Percentiles rank a stretch among this genome's conserved stretches.
Conservation (phyloP, 2,113 vertebrate species). For the Eonycteris spelaea region DNA sequence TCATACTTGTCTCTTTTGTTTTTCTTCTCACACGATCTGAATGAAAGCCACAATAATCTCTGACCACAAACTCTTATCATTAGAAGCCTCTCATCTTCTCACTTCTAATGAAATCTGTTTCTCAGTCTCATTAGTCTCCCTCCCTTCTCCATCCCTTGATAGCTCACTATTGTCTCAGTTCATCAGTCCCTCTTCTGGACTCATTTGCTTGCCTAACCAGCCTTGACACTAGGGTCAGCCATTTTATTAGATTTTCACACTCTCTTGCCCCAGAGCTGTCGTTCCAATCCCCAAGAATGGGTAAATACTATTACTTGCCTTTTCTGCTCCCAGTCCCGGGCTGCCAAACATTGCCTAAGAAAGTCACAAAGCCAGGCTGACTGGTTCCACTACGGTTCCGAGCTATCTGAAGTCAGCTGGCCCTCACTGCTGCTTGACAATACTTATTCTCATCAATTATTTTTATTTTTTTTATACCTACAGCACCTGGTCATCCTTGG, state of each 20-base stretch:
- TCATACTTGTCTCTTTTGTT: background rate
- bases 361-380: conserved; percentile 62
- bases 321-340: conserved; percentile 14
- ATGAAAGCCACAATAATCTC: background rate
- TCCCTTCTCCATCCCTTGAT: conserved; percentile 44
- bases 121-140: conserved; percentile 35
- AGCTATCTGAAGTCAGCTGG: conserved; percentile 8
- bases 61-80: conserved; percentile 2
- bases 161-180: conserved; percentile 60
- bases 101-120: conserved; percentile 64
- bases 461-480: background rate
- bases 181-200: conserved; percentile 66
- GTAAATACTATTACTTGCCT: conserved; percentile 65
- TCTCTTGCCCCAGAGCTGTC: conserved; percentile 59
- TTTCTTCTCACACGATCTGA: background rate
- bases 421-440: background rate
- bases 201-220: conserved; percentile 75
- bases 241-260: conserved; percentile 70
- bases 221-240: conserved; percentile 68
- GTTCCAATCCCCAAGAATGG: conserved; percentile 63
- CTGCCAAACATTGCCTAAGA: conserved; percentile 28
- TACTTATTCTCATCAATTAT: conserved; percentile 27
- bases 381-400: conserved; percentile 18
- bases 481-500: no score
- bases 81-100: conserved; percentile 36